Evolutionary conservation across 37 sponge, comb jelly and placozoan genomes (phyloP).

Genomic region (Lycopodina hypogea): DNA sequence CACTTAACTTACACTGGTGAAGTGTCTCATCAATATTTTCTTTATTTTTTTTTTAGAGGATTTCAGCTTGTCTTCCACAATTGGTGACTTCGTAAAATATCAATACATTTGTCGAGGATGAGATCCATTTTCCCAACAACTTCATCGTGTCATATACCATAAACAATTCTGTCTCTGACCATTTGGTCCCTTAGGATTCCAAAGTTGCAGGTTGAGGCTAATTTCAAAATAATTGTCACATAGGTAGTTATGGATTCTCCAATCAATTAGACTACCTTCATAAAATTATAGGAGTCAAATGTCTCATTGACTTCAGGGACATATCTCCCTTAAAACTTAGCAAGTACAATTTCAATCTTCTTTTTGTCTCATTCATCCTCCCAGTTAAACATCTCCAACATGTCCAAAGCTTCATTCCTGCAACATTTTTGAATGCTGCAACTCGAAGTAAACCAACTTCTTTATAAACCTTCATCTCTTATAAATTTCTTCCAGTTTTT

Average conservation of each 20-base stretch:
- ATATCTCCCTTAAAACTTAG: too few relatives aligned
- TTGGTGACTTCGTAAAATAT: too few relatives aligned
- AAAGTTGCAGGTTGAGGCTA: too few relatives aligned
- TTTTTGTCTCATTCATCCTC: too few relatives aligned
- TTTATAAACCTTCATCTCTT: neutral
- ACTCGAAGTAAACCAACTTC: slow-evolving; percentile 20
- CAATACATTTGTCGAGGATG: too few relatives aligned
- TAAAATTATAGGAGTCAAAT: slow-evolving; percentile 25
- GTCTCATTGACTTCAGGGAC: too few relatives aligned
- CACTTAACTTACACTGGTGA: slow-evolving; percentile 38
- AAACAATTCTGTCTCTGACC: neutral
- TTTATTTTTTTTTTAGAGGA: neutral
- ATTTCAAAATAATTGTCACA: neutral
- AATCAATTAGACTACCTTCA: slow-evolving; percentile 20
- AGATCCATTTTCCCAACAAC: too few relatives aligned
- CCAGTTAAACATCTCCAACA: too few relatives aligned
- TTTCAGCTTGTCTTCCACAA: neutral
- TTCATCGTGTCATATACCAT: neutral
- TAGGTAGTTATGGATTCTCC: slow-evolving; percentile 9
- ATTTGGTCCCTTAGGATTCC: neutral
- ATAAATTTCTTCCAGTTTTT: too few relatives aligned
- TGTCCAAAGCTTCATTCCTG: too few relatives aligned
- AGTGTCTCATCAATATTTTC: neutral
- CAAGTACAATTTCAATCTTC: too few relatives aligned
- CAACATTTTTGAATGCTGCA: slow-evolving; percentile 20